Base-by-base conservation (phyloP, 1,140 invertebrate genomes). In the Idris sp. region DNA sequence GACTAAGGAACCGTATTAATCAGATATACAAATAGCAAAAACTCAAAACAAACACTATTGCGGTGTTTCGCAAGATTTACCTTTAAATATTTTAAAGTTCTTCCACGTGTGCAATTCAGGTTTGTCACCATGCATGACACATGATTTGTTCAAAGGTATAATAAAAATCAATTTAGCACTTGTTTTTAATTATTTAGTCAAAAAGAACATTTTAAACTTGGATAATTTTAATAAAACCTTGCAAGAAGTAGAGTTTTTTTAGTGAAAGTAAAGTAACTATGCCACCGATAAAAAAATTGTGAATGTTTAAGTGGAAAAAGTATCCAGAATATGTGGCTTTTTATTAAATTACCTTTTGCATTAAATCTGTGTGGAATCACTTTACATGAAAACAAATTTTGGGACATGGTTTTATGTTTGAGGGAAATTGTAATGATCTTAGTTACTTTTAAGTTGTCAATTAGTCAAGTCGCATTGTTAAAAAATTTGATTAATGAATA, bases 101-200 rank as follows among this genome's bases (percentile, higher is more conserved):
- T 75, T 19, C 46, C 62, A 68, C 15, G 62, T 74, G 10, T 53
- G 30, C 10, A 51, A 54, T 25, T 51, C 71, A 16, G 62, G 61
- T 2, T 15, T 74, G 2, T 26, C 58, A 7, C 51, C 68, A 4
- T 73, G 58, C 18, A 51, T 49, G 10, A 53, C 43, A 31, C 69
- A 68, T 25, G 56, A 67, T 56, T 4, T 68, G 3, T 49, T 43
- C 15, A 49, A 68, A 41, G 62, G 56, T 10, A 35, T 74, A 22
- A 13, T 61, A 6, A 8, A 31, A 22, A 43, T 44, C 26, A 64
- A 75, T 44, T 10, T 75, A 6, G 9, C 18, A 9, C 31, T 69
- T 2, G 16, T 18, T 13, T 36, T 75, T 0, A 30, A 51, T n/a
- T 48, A 64, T 30, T 64, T 64, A n/a, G 28, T 75, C 13, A 33